Evolutionary conservation across 2,888 invertebrate species (phyloP).

Genomic region (Nomada flava): DNA sequence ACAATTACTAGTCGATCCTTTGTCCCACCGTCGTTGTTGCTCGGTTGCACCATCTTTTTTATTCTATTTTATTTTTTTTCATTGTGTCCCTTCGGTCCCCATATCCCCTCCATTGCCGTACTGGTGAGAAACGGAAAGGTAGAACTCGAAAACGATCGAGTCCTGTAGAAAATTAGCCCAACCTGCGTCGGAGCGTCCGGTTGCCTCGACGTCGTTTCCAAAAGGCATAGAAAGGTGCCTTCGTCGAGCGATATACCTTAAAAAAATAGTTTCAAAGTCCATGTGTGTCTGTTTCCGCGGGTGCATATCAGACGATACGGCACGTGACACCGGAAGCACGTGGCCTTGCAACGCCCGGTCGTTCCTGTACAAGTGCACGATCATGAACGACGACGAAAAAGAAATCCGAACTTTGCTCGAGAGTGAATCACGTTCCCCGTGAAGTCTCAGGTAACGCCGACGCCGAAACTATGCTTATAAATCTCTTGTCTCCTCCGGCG

Average conservation of each 20-base stretch:
- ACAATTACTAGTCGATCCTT: constrained; percentile 64
- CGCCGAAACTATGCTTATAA: constrained; percentile 25
- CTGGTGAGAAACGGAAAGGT: constrained; percentile 62
- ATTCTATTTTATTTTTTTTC: too few species aligned
- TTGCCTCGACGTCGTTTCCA: constrained; percentile 19
- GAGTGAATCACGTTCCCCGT: constrained; percentile 10
- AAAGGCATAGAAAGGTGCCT: constrained; percentile 43
- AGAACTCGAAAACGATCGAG: constrained; percentile 59
- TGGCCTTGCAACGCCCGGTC: constrained; percentile 21
- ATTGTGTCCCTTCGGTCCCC: constrained; percentile 26
- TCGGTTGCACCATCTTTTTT: constrained; percentile 13
- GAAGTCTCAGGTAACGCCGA: constrained; percentile 45
- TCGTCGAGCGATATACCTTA: constrained; percentile 45
- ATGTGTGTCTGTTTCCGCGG: constrained; percentile 40
- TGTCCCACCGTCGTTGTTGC: constrained; percentile 56
- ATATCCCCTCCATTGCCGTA: constrained; percentile 53
- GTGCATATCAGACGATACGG: constrained; percentile 43
- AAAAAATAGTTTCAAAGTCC: constrained; percentile 65
- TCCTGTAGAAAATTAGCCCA: constrained; percentile 45
- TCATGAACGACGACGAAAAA: constrained; percentile 38
- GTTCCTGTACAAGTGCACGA: constrained; percentile 17
- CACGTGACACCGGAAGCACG: constrained; percentile 56
- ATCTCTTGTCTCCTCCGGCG: constrained; percentile 10
- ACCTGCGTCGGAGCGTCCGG: constrained; percentile 28
- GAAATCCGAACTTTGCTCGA: constrained; percentile 10